Evolutionary conservation across 2,113 vertebrate species (phyloP).

Genomic region (Epinephelus lanceolatus): DNA sequence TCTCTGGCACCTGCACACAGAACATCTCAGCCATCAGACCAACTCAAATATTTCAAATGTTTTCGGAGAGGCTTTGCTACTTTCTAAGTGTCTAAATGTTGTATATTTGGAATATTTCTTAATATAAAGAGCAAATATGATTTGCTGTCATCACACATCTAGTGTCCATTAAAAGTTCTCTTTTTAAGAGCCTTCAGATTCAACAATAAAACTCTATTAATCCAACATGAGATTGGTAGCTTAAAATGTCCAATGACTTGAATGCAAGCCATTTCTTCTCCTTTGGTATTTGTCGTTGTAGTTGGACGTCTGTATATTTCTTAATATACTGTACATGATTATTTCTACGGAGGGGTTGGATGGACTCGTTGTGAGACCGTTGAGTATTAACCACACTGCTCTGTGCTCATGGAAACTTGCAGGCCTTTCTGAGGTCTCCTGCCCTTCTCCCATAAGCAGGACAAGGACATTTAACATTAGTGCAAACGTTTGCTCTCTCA

Average conservation of each 20-base stretch:
- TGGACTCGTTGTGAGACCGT: constrained; percentile 70
- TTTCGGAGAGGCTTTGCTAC: constrained; percentile 47
- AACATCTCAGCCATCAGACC: constrained; percentile 34
- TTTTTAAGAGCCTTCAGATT: constrained; percentile 68
- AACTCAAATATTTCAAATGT: constrained; percentile 16
- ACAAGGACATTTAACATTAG: constrained; percentile 85
- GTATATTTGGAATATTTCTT: constrained; percentile 60
- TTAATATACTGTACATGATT: constrained; percentile 69
- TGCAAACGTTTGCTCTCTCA: constrained; percentile 88
- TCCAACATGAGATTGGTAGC: constrained; percentile 69
- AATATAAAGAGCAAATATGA: constrained; percentile 40
- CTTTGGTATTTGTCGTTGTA: constrained; percentile 79
- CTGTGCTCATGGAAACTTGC: constrained; percentile 78
- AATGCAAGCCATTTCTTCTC: constrained; percentile 64
- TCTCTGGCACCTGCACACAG: constrained; percentile 46
- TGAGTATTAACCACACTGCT: constrained; percentile 73
- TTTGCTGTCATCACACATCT: constrained; percentile 31
- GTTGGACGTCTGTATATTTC: constrained; percentile 69
- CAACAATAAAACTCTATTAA: constrained; percentile 49
- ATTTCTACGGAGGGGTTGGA: constrained; percentile 67
- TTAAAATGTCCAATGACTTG: constrained; percentile 72
- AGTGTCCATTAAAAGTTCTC: constrained; percentile 50
- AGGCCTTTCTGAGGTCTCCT: constrained; percentile 80
- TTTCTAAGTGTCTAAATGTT: constrained; percentile 50
- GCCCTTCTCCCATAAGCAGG: constrained; percentile 81